Evolutionary conservation across 2,888 invertebrate genomes (phyloP).

Genomic region (Automeris io): DNA sequence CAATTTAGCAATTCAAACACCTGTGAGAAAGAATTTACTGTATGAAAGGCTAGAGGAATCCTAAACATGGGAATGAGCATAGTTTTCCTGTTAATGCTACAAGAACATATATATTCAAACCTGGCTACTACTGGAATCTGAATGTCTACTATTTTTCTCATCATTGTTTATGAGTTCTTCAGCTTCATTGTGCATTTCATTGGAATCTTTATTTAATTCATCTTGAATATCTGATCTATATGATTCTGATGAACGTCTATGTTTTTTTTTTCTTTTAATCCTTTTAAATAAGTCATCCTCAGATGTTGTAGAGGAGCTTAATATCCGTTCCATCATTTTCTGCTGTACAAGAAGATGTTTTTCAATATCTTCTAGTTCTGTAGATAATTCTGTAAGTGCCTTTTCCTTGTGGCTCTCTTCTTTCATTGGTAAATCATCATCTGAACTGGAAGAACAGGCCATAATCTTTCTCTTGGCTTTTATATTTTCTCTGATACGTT

Average conservation of each 20-base stretch:
- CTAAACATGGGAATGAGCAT: too few relatives aligned
- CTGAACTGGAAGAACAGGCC: constrained; percentile 54
- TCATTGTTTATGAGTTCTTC: constrained; percentile 16
- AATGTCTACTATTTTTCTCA: constrained; percentile 27
- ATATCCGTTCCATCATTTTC: not conserved
- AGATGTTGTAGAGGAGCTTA: constrained; percentile 19
- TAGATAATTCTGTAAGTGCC: not conserved
- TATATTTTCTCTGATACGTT: constrained; percentile 46
- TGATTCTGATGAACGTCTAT: constrained; percentile 7
- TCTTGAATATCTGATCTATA: constrained; percentile 5
- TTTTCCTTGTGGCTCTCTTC: not conserved
- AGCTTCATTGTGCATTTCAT: constrained; percentile 13
- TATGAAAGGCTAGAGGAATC: too few relatives aligned
- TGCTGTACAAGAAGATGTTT: too few relatives aligned
- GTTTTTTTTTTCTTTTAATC: constrained; percentile 13
- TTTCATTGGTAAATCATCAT: constrained; percentile 47
- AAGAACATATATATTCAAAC: constrained; percentile 38
- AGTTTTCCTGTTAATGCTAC: constrained; percentile 12
- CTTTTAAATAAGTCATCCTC: constrained; percentile 21
- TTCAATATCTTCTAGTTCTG: not conserved
- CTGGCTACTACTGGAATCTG: constrained; percentile 49
- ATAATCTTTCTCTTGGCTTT: constrained; percentile 54
- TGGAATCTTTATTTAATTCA: constrained; percentile 11
- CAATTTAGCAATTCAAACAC: too few relatives aligned
- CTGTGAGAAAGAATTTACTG: too few relatives aligned